These are phyloP conservation scores for Murina feae DNA, from an alignment of 2,113 vertebrate genomes.

Conservation along the genomic window DNA sequence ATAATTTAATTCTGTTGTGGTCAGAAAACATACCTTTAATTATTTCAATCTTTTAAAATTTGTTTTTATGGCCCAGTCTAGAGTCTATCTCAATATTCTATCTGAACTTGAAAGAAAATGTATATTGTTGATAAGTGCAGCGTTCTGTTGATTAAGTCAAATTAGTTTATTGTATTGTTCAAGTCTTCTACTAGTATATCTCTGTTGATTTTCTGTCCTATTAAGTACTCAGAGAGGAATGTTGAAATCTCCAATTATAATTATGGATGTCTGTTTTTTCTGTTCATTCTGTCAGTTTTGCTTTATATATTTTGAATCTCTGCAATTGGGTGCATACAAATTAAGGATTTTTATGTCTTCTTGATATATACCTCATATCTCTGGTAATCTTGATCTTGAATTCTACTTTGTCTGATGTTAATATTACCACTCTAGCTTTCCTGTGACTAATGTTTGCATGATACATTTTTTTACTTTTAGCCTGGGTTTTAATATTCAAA, in stretches of 20 bases:
- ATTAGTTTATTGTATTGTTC: background rate
- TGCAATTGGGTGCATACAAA: background rate
- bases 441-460: background rate
- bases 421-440: background rate
- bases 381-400: background rate
- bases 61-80: background rate
- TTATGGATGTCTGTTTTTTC: background rate
- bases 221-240: background rate
- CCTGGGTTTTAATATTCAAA: background rate
- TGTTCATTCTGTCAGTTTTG: background rate
- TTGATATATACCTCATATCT: background rate
- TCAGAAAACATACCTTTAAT: background rate
- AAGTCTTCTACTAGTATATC: background rate
- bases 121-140: background rate
- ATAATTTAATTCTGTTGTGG: background rate
- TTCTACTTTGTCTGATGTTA: background rate
- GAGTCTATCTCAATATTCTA: background rate
- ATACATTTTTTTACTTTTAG: background rate
- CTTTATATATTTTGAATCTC: background rate
- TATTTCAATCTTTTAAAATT: background rate
- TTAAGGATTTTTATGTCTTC: background rate
- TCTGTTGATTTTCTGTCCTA: background rate
- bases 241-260: background rate
- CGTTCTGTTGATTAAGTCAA: background rate
- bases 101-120: background rate